phyloP scores from a whole-genome alignment of 2,888 invertebrate species.

The Clunio marinus region DNA sequence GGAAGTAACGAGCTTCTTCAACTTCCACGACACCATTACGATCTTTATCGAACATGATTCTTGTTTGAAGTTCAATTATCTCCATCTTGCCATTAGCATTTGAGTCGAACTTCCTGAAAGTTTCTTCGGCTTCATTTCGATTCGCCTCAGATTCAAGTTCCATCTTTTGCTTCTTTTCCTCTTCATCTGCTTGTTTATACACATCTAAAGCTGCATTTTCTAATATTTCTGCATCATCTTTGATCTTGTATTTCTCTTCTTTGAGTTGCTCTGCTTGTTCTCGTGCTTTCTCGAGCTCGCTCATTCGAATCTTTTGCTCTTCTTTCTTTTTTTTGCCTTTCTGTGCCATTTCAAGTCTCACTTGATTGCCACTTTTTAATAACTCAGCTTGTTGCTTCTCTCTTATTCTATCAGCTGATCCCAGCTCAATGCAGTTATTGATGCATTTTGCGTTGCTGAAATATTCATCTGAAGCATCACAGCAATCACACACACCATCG shows the following conservation, averaged over 20 bases:
- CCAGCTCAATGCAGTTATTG: slow-evolving; percentile 78
- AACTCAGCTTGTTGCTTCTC: slow-evolving; percentile 70
- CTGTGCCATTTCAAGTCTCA: slow-evolving; percentile 68
- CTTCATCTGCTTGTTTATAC: slow-evolving; percentile 66
- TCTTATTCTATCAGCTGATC: slow-evolving; percentile 66
- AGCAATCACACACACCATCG: slow-evolving; percentile 93
- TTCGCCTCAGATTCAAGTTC: slow-evolving; percentile 57
- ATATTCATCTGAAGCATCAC: slow-evolving; percentile 87
- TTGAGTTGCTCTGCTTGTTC: slow-evolving; percentile 74
- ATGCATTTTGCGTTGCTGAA: slow-evolving; percentile 58
- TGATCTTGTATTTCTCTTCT: slow-evolving; percentile 69
- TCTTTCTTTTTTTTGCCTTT: slow-evolving; percentile 70
- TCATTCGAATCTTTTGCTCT: slow-evolving; percentile 66
- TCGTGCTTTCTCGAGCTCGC: slow-evolving; percentile 66
- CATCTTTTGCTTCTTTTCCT: slow-evolving; percentile 57
- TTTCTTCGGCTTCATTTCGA: slow-evolving; percentile 63
- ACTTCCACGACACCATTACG: slow-evolving; percentile 81
- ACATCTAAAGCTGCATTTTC: slow-evolving; percentile 73
- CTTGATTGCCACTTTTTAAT: slow-evolving; percentile 71
- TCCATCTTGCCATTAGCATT: slow-evolving; percentile 74
- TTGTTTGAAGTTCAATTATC: slow-evolving; percentile 63
- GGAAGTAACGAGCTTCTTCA: slow-evolving; percentile 77
- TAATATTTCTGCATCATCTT: slow-evolving; percentile 65
- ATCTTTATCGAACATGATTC: slow-evolving; percentile 80
- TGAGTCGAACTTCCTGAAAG: slow-evolving; percentile 74